Evolutionary conservation across 1,140 invertebrate genomes (phyloP).

Genomic region (Heliconius melpomene): DNA sequence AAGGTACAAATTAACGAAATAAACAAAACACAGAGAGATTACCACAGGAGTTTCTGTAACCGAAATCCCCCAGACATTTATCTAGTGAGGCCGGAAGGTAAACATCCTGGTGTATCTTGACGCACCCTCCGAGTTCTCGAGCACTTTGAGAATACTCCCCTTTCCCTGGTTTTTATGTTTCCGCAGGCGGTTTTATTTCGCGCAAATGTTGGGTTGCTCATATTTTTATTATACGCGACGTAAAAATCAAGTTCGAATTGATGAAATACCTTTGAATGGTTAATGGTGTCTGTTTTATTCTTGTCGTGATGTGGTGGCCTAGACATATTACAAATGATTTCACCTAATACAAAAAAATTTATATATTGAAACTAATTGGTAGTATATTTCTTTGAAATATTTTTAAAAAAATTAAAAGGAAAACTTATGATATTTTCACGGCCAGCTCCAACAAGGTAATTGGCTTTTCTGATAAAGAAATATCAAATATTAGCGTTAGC

Average conservation of each 20-base stretch:
- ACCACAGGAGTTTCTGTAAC: constrained; percentile 20
- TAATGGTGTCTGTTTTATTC: constrained; percentile 3
- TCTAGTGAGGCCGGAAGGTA: constrained; percentile 51
- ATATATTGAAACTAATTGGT: no score
- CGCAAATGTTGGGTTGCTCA: constrained; percentile 60
- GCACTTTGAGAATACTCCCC: constrained; percentile 39
- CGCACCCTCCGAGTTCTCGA: constrained; percentile 35
- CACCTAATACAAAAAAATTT: no score
- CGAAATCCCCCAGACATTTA: constrained; percentile 51
- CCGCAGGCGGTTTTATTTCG: constrained; percentile 58
- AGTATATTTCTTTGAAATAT: not conserved
- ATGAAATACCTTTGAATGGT: constrained; percentile 18
- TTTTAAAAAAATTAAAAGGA: not conserved
- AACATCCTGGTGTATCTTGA: constrained; percentile 53
- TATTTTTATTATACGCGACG: constrained; percentile 62
- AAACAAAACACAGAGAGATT: constrained; percentile 13
- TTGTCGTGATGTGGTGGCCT: not conserved
- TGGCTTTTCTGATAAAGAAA: not conserved
- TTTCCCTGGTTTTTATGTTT: constrained; percentile 61
- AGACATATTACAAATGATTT: no score
- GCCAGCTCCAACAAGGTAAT: not conserved
- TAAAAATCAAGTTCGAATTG: constrained; percentile 45
- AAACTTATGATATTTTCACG: not conserved
- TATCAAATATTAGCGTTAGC: not conserved
- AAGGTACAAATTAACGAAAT: constrained; percentile 8